phyloP scores from a whole-genome alignment of 1,140 invertebrate genomes.

The Pentalonia nigronervosa region DNA sequence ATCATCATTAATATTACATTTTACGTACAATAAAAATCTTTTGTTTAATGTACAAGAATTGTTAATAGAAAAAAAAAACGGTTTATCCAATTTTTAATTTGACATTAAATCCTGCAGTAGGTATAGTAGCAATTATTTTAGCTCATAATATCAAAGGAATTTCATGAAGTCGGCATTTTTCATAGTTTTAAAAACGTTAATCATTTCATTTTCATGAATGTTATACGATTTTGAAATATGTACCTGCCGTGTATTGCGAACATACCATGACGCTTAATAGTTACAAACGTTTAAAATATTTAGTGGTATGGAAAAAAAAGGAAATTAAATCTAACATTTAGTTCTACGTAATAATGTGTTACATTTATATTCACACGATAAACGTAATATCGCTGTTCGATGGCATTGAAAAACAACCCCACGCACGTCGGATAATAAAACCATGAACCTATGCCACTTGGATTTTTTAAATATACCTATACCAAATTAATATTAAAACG shows the following conservation, averaged over 20 bases:
- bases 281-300: slow-evolving; percentile 41
- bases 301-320: slow-evolving; percentile 30
- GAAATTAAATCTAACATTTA: slow-evolving; percentile 20
- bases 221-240: slow-evolving; percentile 23
- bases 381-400: background rate
- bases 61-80: background rate
- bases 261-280: slow-evolving; percentile 19
- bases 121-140: slow-evolving; percentile 32
- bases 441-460: background rate
- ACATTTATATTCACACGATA: slow-evolving; percentile 40
- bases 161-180: slow-evolving; percentile 27
- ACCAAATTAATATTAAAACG: background rate
- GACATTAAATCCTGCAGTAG: background rate
- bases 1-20: background rate
- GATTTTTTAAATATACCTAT: background rate
- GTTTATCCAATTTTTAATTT: slow-evolving; percentile 9
- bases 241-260: slow-evolving; percentile 2
- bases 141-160: slow-evolving; percentile 16
- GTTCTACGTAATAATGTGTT: slow-evolving; percentile 3
- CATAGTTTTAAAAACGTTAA: slow-evolving; percentile 29
- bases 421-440: background rate
- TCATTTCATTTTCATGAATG: slow-evolving; percentile 34
- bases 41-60: background rate
- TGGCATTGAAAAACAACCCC: background rate
- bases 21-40: background rate